Conservation (phyloP, 2,888 invertebrate genomes). For the Scaptomyza reducta region DNA sequence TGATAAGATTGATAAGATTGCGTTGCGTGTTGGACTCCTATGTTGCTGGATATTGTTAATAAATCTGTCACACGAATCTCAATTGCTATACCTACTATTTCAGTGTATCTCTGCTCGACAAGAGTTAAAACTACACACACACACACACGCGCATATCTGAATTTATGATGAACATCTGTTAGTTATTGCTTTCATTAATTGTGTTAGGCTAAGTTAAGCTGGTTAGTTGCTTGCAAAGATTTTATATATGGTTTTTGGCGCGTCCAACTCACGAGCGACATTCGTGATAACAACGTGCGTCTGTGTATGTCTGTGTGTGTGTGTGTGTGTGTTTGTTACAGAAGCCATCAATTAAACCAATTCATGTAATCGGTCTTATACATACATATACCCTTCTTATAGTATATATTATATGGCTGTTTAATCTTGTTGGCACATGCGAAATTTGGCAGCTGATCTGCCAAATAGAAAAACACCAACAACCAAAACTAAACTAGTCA, state of each 20-base stretch:
- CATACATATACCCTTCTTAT: neutral
- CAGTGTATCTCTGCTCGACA: conserved; percentile 1
- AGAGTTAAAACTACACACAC: neutral
- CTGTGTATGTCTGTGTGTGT: neutral
- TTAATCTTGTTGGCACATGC: conserved; percentile 49
- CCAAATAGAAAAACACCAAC: neutral
- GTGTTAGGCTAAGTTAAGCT: too few species aligned
- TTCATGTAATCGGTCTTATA: conserved; percentile 26
- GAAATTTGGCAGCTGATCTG: conserved; percentile 58
- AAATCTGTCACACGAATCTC: conserved; percentile 9
- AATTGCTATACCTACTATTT: neutral
- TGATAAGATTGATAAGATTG: conserved; percentile 65
- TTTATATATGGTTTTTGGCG: conserved; percentile 15
- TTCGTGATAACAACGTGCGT: conserved; percentile 29
- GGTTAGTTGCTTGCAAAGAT: neutral
- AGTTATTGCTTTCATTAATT: too few species aligned
- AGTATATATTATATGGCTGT: neutral
- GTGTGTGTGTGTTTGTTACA: conserved; percentile 15
- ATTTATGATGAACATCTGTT: conserved; percentile 7
- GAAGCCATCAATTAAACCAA: neutral
- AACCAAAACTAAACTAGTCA: neutral
- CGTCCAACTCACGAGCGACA: conserved; percentile 5
- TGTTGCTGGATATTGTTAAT: neutral
- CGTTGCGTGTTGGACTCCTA: conserved; percentile 23
- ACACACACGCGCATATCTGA: neutral